A percentile compares a stretch with the other conserved stretches of the same genome.
Evolutionary conservation across 2,113 vertebrate species (phyloP).

Genomic region (Phocoena sinus): DNA sequence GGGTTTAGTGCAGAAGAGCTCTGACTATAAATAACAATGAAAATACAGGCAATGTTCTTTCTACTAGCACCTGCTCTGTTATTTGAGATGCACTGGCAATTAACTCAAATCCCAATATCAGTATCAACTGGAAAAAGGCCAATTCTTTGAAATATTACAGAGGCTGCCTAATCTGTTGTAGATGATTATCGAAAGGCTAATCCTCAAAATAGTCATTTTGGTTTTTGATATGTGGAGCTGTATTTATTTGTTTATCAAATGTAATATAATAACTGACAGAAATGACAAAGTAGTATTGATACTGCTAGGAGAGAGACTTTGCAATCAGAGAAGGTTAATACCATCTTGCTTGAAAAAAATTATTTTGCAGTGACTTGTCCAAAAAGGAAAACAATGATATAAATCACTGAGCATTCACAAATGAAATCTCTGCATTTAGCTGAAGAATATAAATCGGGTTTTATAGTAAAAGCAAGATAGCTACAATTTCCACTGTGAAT

Average conservation of each 20-base stretch:
- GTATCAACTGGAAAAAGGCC: constrained; percentile 37
- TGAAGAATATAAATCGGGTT: not conserved
- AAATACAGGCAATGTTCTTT: constrained; percentile 44
- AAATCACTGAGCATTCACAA: constrained; percentile 33
- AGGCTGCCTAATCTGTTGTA: not conserved
- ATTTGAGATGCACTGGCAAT: constrained; percentile 47
- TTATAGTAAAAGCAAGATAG: not conserved
- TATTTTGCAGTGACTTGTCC: not conserved
- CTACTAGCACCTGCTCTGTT: constrained; percentile 34
- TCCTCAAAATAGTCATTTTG: not conserved
- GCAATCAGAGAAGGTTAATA: not conserved
- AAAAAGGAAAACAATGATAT: not conserved
- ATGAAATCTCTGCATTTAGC: constrained; percentile 38
- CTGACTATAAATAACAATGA: constrained; percentile 71
- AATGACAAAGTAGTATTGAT: not conserved
- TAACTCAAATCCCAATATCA: constrained; percentile 34
- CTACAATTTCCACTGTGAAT: not conserved
- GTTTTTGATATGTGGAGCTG: not conserved
- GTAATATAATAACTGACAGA: constrained; percentile 40
- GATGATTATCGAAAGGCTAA: constrained; percentile 41
- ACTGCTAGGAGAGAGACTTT: not conserved
- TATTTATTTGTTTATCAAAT: constrained; percentile 52
- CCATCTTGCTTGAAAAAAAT: not conserved
- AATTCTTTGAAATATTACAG: constrained; percentile 53
- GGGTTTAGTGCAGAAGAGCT: constrained; percentile 63